Evolutionary conservation across 1,140 invertebrate genomes (phyloP).

Genomic region (Eufriesea mexicana): DNA sequence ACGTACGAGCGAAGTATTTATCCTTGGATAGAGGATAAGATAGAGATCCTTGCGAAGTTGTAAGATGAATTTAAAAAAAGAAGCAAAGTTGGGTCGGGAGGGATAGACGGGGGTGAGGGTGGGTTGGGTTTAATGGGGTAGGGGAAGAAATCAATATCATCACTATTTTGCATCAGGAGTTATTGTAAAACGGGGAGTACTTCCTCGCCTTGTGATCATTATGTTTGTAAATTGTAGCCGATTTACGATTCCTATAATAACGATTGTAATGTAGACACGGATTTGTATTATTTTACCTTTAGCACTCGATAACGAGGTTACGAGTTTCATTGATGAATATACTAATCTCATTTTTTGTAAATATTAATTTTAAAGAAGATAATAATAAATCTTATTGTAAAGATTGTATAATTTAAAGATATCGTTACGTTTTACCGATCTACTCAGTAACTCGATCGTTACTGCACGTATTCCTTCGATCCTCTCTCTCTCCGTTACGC

Average conservation of each 20-base stretch:
- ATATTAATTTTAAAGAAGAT: constrained; percentile 72
- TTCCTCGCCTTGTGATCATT: constrained; percentile 66
- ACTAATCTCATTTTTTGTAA: constrained; percentile 77
- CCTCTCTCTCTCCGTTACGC: neutral
- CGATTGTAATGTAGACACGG: constrained; percentile 52
- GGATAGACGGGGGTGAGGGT: neutral
- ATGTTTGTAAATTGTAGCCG: constrained; percentile 68
- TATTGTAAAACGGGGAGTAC: constrained; percentile 60
- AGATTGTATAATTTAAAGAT: constrained; percentile 73
- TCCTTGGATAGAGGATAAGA: constrained; percentile 45
- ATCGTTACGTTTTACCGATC: constrained; percentile 43
- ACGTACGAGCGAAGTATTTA: constrained; percentile 59
- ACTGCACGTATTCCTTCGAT: neutral
- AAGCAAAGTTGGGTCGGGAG: too few relatives aligned
- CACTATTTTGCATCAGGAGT: constrained; percentile 59
- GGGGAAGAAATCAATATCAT: constrained; percentile 52
- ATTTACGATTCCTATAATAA: constrained; percentile 61
- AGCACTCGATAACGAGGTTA: constrained; percentile 65
- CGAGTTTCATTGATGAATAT: constrained; percentile 67
- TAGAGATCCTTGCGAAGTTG: constrained; percentile 46
- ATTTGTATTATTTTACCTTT: constrained; percentile 68
- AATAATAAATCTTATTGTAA: constrained; percentile 75
- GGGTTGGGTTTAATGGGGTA: neutral
- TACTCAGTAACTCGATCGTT: constrained; percentile 11
- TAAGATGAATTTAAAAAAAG: constrained; percentile 27